Percentiles rank a stretch among this genome's conserved stretches.
phyloP scores from a whole-genome alignment of 1,140 invertebrate species.

The honey bee (Apis mellifera) region DNA sequence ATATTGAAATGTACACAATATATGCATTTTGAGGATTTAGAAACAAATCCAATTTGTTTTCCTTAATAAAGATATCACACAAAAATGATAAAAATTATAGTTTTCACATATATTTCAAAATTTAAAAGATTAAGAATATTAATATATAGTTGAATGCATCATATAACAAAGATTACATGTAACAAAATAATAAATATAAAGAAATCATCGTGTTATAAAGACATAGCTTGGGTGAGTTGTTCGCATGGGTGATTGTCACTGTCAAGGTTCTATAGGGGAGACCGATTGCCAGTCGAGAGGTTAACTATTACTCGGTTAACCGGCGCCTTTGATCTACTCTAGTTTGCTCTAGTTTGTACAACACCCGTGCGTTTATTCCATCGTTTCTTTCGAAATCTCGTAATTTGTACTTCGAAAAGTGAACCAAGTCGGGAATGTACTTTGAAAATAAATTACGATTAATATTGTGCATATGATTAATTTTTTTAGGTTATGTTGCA shows the following conservation, averaged over 20 bases:
- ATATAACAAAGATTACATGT: no score
- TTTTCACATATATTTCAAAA: no score
- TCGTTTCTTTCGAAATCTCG: not conserved
- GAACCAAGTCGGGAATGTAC: not conserved
- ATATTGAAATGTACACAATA: no score
- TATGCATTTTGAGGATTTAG: no score
- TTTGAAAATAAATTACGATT: no score
- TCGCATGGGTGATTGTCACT: constrained; percentile 15
- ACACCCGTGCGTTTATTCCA: not conserved
- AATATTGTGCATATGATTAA: no score
- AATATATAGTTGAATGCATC: no score
- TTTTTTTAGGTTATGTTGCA: no score
- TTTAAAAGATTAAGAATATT: no score
- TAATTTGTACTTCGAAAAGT: not conserved
- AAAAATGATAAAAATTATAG: no score
- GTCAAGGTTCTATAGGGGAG: constrained; percentile 35
- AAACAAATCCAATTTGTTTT: no score
- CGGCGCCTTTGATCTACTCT: constrained; percentile 25
- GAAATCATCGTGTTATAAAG: not conserved
- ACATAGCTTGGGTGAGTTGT: not conserved
- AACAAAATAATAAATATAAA: not conserved
- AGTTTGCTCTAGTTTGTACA: constrained; percentile 1
- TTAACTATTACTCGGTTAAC: constrained; percentile 39
- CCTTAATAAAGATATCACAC: no score
- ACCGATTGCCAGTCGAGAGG: constrained; percentile 32